Percentiles rank a stretch among this genome's conserved stretches.
Conservation (phyloP, 2,113 vertebrate genomes). For the Patagioenas fasciata region DNA sequence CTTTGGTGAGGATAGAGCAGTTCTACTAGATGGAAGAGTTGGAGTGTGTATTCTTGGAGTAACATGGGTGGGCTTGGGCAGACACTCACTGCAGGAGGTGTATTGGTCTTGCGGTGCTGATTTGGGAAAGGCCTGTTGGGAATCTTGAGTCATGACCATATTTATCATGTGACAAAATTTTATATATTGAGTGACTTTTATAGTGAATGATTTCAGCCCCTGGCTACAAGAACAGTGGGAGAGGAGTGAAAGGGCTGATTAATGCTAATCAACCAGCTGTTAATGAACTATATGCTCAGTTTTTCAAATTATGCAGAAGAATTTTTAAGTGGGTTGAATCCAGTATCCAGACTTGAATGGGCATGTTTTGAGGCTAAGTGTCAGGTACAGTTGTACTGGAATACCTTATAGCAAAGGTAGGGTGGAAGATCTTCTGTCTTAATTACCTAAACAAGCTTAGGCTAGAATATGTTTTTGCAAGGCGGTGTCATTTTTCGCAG, state of each 20-base stretch:
- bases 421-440: conserved; percentile 39
- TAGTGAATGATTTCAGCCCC: background rate
- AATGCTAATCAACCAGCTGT: background rate
- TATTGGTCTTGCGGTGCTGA: background rate
- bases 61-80: background rate
- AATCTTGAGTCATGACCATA: background rate
- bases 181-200: background rate
- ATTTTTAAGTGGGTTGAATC: conserved; percentile 24
- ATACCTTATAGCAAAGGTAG: conserved; percentile 43
- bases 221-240: background rate
- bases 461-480: conserved; percentile 35
- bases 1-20: background rate
- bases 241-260: background rate
- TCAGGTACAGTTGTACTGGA: background rate
- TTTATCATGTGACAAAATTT: background rate
- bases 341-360: conserved; percentile 45
- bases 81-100: background rate
- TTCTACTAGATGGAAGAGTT: background rate
- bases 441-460: conserved; percentile 60
- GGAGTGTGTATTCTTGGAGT: background rate
- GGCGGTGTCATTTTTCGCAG: background rate
- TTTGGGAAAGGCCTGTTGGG: background rate
- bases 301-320: conserved; percentile 43
- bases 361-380: conserved; percentile 54
- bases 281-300: conserved; percentile 22